Conservation (phyloP, 1,140 invertebrate genomes). For the Ridgeia piscesae region DNA sequence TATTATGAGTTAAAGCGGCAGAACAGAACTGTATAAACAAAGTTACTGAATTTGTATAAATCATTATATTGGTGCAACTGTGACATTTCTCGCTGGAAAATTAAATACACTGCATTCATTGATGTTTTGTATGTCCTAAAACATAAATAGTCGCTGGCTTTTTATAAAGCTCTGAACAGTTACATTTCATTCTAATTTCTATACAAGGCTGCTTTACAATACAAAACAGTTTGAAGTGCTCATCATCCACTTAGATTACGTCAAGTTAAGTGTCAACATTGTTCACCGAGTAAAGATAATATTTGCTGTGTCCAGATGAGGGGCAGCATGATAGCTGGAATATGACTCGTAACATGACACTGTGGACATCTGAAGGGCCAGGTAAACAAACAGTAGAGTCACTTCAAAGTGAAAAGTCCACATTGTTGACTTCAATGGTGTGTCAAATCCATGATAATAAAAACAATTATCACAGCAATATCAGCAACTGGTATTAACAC, state of each 20-base stretch:
- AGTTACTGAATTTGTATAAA: not conserved
- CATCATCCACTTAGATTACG: not conserved
- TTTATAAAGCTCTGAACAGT: not conserved
- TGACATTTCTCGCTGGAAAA: not conserved
- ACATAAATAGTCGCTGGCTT: too few species aligned
- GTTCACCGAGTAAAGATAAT: not conserved
- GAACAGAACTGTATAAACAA: not conserved
- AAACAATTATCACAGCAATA: not conserved
- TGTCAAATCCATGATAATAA: not conserved
- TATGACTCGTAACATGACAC: not conserved
- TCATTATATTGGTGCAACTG: not conserved
- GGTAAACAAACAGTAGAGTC: not conserved
- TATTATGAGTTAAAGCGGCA: not conserved
- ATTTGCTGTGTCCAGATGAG: not conserved
- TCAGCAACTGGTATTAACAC: too few species aligned
- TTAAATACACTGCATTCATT: not conserved
- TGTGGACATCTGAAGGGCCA: not conserved
- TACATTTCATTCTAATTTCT: not conserved
- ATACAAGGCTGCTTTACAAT: not conserved
- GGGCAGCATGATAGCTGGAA: not conserved
- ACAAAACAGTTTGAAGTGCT: not conserved
- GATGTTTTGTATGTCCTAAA: not conserved
- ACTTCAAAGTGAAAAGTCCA: not conserved
- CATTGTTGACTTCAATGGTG: not conserved
- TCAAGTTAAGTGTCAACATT: not conserved